phyloP scores from a whole-genome alignment of 2,113 vertebrate species.

The Hemiscyllium ocellatum region DNA sequence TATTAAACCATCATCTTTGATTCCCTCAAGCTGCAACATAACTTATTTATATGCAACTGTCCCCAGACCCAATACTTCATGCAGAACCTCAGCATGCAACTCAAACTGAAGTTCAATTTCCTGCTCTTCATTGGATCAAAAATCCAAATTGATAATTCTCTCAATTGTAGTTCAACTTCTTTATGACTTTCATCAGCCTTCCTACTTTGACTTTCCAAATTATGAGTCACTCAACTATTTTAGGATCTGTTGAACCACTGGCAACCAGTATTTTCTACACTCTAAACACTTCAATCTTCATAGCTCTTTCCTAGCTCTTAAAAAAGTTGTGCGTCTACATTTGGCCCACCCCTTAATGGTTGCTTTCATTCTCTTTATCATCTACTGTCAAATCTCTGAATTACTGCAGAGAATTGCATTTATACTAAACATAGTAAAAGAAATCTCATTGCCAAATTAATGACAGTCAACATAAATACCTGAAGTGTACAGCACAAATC shows the following conservation, averaged over 20 bases:
- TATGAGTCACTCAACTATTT: background rate
- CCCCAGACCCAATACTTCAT: background rate
- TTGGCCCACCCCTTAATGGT: background rate
- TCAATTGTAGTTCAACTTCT: background rate
- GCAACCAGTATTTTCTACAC: background rate
- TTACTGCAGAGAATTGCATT: background rate
- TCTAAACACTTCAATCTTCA: background rate
- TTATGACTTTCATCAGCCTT: background rate
- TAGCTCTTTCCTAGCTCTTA: background rate
- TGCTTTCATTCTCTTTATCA: background rate
- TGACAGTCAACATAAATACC: background rate
- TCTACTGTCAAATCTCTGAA: background rate
- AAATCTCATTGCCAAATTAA: background rate
- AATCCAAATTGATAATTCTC: background rate
- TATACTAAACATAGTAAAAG: background rate
- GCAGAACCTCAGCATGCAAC: background rate
- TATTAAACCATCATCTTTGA: background rate
- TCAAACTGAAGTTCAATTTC: background rate
- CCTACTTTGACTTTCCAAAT: background rate
- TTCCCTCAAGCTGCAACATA: background rate
- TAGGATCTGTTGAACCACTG: background rate
- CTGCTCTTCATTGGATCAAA: background rate
- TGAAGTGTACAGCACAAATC: background rate
- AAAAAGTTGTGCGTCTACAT: background rate
- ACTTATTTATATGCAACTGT: background rate